phyloP scores from a whole-genome alignment of 2,888 invertebrate genomes.

The Rambutsinella grinnellia region DNA sequence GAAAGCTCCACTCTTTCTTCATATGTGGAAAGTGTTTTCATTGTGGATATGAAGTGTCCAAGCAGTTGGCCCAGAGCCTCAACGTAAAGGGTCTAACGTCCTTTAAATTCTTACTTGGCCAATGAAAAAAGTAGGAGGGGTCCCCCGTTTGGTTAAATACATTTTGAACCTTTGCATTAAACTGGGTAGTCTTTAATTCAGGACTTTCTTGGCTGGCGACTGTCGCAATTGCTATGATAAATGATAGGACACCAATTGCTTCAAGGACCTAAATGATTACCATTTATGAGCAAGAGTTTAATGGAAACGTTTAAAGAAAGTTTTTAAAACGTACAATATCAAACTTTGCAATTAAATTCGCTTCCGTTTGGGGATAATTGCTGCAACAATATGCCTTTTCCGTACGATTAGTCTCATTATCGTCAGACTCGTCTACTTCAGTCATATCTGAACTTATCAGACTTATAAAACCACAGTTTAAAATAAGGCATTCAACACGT shows the following conservation, averaged over 20 bases:
- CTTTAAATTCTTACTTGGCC: slow-evolving; percentile 40
- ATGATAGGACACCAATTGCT: slow-evolving; percentile 1
- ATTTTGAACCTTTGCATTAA: background rate
- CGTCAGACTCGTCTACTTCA: too few species aligned
- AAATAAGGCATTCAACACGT: too few species aligned
- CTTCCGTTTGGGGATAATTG: slow-evolving; percentile 54
- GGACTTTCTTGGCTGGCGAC: slow-evolving; percentile 16
- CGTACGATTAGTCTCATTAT: background rate
- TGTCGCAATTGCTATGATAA: slow-evolving; percentile 13
- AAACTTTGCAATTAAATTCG: slow-evolving; percentile 49
- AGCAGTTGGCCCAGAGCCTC: too few species aligned
- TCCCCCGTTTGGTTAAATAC: slow-evolving; percentile 25
- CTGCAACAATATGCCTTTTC: slow-evolving; percentile 59
- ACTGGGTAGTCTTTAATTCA: background rate
- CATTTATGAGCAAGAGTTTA: background rate
- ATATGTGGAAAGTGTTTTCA: too few species aligned
- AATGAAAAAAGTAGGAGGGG: slow-evolving; percentile 20
- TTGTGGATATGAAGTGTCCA: too few species aligned
- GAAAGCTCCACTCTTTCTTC: too few species aligned
- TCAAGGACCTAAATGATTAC: slow-evolving; percentile 37
- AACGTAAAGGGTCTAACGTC: too few species aligned
- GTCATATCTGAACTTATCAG: too few species aligned
- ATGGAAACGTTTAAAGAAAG: background rate
- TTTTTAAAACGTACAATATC: slow-evolving; percentile 58
- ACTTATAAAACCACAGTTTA: too few species aligned